phyloP scores from a whole-genome alignment of 2,797 vertebrate species.

The Xenopus petersii region DNA sequence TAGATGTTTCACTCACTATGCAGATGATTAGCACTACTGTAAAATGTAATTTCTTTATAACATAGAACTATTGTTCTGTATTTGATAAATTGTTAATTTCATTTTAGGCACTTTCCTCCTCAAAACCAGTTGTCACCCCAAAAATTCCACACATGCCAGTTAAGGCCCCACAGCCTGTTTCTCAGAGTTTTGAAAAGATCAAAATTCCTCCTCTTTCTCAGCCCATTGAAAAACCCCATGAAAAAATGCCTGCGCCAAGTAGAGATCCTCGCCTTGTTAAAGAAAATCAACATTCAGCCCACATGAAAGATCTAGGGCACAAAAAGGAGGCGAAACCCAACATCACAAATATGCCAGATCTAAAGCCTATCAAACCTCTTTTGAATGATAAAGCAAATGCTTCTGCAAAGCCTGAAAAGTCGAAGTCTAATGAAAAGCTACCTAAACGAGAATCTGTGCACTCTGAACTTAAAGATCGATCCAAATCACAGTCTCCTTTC shows the following conservation, averaged over 20 bases:
- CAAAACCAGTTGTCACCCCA: conserved; percentile 59
- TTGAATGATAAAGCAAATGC: conserved; percentile 67
- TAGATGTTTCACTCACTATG: too few relatives aligned
- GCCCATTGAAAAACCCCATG: conserved; percentile 72
- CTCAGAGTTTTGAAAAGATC: conserved; percentile 64
- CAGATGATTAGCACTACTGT: too few relatives aligned
- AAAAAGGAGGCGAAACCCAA: conserved; percentile 70
- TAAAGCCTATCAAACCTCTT: conserved; percentile 62
- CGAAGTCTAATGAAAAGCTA: conserved; percentile 68
- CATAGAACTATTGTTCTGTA: too few relatives aligned
- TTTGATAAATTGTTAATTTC: too few relatives aligned
- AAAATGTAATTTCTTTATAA: too few relatives aligned
- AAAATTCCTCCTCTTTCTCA: conserved; percentile 66
- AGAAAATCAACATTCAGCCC: conserved; percentile 61
- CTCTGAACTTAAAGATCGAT: conserved; percentile 73
- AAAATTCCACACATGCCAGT: conserved; percentile 55
- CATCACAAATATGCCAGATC: conserved; percentile 63
- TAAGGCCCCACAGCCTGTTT: conserved; percentile 63
- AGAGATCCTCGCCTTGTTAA: conserved; percentile 92
- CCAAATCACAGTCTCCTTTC: conserved; percentile 81
- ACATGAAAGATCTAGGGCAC: conserved; percentile 75
- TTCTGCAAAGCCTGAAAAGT: conserved; percentile 71
- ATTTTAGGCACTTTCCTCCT: too few relatives aligned
- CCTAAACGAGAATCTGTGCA: conserved; percentile 73
- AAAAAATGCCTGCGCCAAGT: conserved; percentile 72